Conservation (phyloP, 2,113 vertebrate species). For the Calonectris borealis region DNA sequence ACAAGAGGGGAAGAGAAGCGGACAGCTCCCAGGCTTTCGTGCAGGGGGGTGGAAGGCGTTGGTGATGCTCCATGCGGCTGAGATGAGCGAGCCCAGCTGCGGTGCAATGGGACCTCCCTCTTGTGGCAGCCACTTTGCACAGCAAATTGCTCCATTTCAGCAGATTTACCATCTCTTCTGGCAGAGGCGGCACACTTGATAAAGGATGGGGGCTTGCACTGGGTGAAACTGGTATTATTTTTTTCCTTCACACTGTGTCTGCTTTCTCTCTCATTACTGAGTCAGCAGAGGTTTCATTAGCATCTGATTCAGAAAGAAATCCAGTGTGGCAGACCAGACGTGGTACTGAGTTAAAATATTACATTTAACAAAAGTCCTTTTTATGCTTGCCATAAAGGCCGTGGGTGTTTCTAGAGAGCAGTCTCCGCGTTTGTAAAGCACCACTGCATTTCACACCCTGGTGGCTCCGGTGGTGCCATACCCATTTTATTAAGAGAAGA, state of each 20-base stretch:
- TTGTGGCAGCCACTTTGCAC: not conserved
- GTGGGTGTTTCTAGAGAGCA: not conserved
- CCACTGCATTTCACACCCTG: not conserved
- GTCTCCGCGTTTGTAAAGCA: not conserved
- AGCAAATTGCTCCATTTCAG: not conserved
- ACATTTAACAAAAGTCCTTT: not conserved
- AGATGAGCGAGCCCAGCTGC: not conserved
- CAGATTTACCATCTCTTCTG: too few relatives aligned
- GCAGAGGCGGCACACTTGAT: not conserved
- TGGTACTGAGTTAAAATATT: not conserved
- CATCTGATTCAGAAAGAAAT: not conserved
- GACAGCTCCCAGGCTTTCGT: fast-evolving
- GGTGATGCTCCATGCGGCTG: fast-evolving
- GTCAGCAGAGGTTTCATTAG: not conserved
- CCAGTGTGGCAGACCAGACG: not conserved
- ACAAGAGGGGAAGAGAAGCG: not conserved
- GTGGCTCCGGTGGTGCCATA: not conserved
- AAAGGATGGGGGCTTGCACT: not conserved
- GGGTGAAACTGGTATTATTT: not conserved
- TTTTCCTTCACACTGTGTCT: not conserved
- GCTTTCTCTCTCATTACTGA: not conserved
- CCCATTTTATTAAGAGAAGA: not conserved
- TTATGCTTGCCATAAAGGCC: not conserved
- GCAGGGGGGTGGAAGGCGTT: too few relatives aligned
- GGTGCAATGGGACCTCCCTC: constrained; percentile 6